These are phyloP conservation scores for Mormyrus hasselquistii DNA, from an alignment of 2,797 vertebrate genomes.

Conservation along the genomic window DNA sequence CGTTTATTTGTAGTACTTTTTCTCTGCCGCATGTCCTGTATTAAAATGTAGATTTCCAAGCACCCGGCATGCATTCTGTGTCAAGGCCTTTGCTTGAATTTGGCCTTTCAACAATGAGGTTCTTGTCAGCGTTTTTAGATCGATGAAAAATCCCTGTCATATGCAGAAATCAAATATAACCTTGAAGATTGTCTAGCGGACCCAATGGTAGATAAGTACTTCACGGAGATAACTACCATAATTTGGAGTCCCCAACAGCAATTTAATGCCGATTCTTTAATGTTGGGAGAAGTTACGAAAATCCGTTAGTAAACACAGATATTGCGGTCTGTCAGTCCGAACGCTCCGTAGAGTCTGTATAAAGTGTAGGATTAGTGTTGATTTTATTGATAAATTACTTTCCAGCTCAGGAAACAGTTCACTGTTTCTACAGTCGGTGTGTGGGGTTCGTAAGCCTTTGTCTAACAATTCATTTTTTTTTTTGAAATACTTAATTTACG, in stretches of 20 bases:
- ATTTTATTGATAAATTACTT: background rate
- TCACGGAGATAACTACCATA: background rate
- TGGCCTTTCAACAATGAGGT: background rate
- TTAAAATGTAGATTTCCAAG: background rate
- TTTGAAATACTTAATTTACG: background rate
- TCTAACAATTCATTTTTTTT: background rate
- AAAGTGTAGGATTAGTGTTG: background rate
- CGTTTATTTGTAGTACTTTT: background rate
- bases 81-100: background rate
- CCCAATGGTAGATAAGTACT: background rate
- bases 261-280: background rate
- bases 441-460: background rate
- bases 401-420: background rate
- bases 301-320: background rate
- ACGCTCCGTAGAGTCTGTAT: background rate
- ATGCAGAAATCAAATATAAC: constrained; percentile 6
- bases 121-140: background rate
- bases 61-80: background rate
- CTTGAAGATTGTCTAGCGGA: background rate
- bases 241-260: background rate
- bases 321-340: background rate
- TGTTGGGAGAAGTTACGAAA: background rate
- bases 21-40: background rate
- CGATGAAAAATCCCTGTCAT: background rate
- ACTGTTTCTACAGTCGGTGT: background rate